Evolutionary conservation across 2,113 vertebrate genomes (phyloP).

Genomic region (Manacus vitellinus): DNA sequence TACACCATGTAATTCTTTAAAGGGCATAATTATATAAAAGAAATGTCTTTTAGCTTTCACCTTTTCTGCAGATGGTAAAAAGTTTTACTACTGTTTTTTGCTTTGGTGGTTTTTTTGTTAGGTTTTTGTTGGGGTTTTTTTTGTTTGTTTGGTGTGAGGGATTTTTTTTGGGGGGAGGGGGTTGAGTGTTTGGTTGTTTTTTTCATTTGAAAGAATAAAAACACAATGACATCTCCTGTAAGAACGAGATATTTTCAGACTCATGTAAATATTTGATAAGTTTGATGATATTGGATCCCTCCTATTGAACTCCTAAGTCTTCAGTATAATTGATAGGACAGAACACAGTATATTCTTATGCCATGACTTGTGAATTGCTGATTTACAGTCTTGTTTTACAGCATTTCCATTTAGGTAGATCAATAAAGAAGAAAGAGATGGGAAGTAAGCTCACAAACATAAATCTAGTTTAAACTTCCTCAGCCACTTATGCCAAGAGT

Average conservation of each 20-base stretch:
- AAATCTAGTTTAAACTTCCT: background rate
- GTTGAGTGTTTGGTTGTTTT: no score
- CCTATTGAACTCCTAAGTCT: background rate
- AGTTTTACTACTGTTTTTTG: background rate
- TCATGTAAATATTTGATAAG: background rate
- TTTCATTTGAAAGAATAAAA: background rate
- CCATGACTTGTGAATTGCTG: background rate
- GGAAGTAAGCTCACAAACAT: background rate
- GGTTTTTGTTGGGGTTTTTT: no score
- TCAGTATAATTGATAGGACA: background rate
- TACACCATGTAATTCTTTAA: background rate
- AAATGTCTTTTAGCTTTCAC: background rate
- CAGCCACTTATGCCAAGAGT: background rate
- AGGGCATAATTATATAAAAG: background rate
- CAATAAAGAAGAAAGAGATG: background rate
- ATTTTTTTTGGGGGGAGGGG: rapidly evolving
- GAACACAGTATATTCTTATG: background rate
- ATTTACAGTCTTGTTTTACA: background rate
- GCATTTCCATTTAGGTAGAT: background rate
- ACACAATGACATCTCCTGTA: background rate
- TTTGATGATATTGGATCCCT: background rate
- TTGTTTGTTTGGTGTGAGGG: background rate
- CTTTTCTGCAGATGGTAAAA: background rate
- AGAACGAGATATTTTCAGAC: background rate
- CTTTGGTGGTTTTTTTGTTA: rapidly evolving